These are phyloP conservation scores for Odocoileus hemionus DNA, from an alignment of 2,113 vertebrate genomes.

Conservation along the genomic window DNA sequence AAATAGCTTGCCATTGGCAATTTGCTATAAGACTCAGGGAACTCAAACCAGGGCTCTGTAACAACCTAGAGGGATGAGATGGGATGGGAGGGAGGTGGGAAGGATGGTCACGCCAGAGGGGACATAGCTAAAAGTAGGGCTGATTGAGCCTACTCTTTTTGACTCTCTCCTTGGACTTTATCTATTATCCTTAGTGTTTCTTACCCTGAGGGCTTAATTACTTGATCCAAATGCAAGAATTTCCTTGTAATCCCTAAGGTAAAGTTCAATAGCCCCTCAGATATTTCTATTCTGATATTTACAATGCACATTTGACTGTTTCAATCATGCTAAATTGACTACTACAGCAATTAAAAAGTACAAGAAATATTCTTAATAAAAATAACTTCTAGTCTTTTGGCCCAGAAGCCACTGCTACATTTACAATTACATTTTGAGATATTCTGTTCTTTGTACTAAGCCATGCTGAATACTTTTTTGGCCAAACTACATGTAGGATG, in stretches of 20 bases:
- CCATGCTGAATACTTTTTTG: not conserved
- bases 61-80: not conserved
- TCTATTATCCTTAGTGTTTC: not conserved
- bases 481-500: not conserved
- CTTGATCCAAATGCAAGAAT: not conserved
- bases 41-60: not conserved
- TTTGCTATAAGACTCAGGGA: not conserved
- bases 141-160: not conserved
- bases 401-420: not conserved
- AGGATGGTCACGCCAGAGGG: not conserved
- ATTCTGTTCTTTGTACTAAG: constrained; percentile 5
- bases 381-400: not conserved
- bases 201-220: not conserved
- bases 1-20: not conserved
- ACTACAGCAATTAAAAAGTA: constrained; percentile 32
- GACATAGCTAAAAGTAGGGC: not conserved
- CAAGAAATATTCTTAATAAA: constrained; percentile 22
- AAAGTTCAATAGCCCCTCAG: not conserved
- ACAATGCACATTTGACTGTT: not conserved
- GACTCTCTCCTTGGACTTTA: not conserved
- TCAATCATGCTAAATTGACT: not conserved
- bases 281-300: not conserved
- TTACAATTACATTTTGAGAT: not conserved
- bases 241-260: not conserved
- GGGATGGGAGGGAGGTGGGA: not conserved